Evolutionary conservation across 2,888 invertebrate genomes (phyloP), one percentile per base, ranked within the genome.

Genomic region (Chloroclysta siterata): DNA sequence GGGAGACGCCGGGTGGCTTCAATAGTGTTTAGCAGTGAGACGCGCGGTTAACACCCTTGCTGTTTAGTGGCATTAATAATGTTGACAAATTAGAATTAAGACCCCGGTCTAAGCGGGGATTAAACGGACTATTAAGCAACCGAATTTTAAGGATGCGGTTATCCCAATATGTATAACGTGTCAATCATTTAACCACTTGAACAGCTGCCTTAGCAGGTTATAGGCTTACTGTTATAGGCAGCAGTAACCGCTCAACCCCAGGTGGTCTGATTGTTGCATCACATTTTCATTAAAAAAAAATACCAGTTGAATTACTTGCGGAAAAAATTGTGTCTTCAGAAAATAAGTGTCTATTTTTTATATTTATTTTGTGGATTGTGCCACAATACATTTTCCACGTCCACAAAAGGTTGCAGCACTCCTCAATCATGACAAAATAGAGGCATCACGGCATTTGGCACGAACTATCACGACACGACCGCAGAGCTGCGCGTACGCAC

Each of bases 1-100:
- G 84, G 79, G 84, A 84, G 87, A 84, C 79, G 89, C 84, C 88
- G 83, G 85, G 80, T 72, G 85, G 85, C 84, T 84, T 89, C 90
- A 85, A 80, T 86, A 90, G 85, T 89, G 88, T 85, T 90, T 89
- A 89, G 85, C 81, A 75, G 78, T 73, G 80, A 77, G 80, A 81
- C 78, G 82, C 82, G 84, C 81, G 87, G 88, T 84, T 81, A 82
- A 81, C 80, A 76, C 77, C 76, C 78, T 78, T 72, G 76, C 74
- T 79, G 71, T 65, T 66, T 67, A 66, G 63, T 65, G 66, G 50
- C 50, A 51, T 51, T 51, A 68, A 67, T 69, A 68, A 68, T 65
- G 70, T 68, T 72, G 70, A 72, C 72, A 71, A 71, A 69, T 72
- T 70, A 65, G 46, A 58, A 61, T 58, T 65, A 58, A 61, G 44